Conservation (phyloP, 2,888 invertebrate species). For the Epirrita christyi region DNA sequence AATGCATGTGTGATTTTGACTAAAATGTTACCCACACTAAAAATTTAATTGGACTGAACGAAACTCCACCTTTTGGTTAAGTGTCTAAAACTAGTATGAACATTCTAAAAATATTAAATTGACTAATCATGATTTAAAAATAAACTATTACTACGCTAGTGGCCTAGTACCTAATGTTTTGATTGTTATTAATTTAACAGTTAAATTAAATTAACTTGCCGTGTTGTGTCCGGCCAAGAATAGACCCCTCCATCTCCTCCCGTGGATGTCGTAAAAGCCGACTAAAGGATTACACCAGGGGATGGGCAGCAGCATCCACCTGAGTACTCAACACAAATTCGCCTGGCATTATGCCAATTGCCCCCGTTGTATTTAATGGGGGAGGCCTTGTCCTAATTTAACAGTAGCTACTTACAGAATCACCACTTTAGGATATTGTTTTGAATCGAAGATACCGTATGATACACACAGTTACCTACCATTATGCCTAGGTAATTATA, state of each 20-base stretch:
- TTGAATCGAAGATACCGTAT: not conserved
- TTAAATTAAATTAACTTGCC: no score
- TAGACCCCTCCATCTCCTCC: no score
- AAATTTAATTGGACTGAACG: slow-evolving; percentile 37
- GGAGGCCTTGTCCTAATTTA: no score
- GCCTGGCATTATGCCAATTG: no score
- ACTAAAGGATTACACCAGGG: no score
- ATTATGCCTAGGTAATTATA: no score
- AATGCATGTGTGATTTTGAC: slow-evolving; percentile 32
- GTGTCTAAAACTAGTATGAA: slow-evolving; percentile 16
- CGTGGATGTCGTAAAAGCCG: no score
- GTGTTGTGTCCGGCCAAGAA: no score
- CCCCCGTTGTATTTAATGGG: no score
- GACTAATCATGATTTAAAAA: not conserved
- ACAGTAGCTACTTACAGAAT: slow-evolving; percentile 6
- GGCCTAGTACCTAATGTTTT: not conserved
- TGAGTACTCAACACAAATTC: no score
- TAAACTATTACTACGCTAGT: not conserved
- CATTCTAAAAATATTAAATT: slow-evolving; percentile 5
- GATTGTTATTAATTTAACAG: not conserved
- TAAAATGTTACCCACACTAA: slow-evolving; percentile 14
- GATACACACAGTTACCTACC: not conserved
- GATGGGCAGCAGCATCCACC: no score
- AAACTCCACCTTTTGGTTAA: slow-evolving; percentile 43
- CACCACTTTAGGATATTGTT: slow-evolving; percentile 5